A percentile compares a stretch with the other conserved stretches of the same genome.
These are phyloP conservation scores for mouse (Mus musculus) DNA, from an alignment of 2,113 vertebrate species.

Conservation along the genomic window DNA sequence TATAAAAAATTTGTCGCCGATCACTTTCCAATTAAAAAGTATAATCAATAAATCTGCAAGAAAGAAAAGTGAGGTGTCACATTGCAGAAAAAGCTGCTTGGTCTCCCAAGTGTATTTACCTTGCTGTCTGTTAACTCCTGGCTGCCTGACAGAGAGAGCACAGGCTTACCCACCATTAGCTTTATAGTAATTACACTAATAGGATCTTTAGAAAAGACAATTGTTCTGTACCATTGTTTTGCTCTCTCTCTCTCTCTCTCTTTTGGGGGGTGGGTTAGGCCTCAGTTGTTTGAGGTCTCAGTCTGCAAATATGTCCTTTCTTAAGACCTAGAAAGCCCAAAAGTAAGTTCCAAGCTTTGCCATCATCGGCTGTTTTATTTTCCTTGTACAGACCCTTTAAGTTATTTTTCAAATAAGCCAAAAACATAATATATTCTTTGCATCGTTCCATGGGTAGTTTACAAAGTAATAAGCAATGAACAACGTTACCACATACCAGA, in stretches of 20 bases:
- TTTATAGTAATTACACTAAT: not conserved
- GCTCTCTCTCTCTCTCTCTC: too few species aligned
- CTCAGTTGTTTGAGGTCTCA: not conserved
- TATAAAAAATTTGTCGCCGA: slow-evolving; percentile 98
- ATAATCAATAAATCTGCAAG: slow-evolving; percentile 96
- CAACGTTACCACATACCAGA: slow-evolving; percentile 89
- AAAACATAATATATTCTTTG: not conserved
- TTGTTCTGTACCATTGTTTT: too few species aligned
- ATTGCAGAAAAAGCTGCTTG: not conserved
- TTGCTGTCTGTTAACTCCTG: not conserved
- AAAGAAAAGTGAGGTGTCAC: slow-evolving; percentile 72
- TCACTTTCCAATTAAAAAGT: slow-evolving; percentile 97
- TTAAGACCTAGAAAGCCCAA: not conserved
- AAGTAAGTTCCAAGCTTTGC: not conserved
- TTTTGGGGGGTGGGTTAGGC: too few species aligned
- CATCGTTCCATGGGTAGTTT: not conserved
- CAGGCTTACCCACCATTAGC: not conserved
- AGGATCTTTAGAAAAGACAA: not conserved
- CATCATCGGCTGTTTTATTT: not conserved
- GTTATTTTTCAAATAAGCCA: slow-evolving; percentile 13
- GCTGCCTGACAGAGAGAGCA: too few species aligned
- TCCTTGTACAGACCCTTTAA: not conserved
- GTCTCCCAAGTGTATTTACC: not conserved
- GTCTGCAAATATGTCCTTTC: not conserved
- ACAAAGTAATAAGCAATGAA: not conserved